Conservation (phyloP, 1,140 invertebrate genomes). For the Trichogramma pretiosum region DNA sequence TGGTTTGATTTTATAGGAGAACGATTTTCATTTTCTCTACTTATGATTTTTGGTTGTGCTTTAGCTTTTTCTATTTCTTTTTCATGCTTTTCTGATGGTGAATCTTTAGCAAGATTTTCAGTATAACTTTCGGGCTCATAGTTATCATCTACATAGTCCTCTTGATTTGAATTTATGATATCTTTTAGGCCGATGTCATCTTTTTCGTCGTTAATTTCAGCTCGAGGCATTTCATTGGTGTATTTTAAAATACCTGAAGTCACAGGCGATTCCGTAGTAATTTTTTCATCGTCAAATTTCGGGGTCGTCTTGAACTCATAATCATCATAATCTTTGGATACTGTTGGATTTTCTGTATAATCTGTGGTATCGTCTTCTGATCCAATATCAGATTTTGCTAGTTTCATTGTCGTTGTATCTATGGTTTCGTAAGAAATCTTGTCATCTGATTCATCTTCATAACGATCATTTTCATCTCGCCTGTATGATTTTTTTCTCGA, state of each 20-base stretch:
- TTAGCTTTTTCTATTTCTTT: conserved; percentile 5
- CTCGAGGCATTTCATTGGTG: conserved; percentile 39
- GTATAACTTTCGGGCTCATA: conserved; percentile 44
- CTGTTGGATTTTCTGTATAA: background rate
- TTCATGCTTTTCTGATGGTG: background rate
- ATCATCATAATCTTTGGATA: conserved; percentile 6
- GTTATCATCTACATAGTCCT: conserved; percentile 51
- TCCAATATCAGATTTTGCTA: background rate
- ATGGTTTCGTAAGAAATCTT: background rate
- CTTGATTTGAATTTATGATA: conserved; percentile 17
- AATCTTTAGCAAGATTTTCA: conserved; percentile 1
- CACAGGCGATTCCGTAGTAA: conserved; percentile 24
- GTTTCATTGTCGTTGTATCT: background rate
- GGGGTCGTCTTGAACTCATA: background rate
- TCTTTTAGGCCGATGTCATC: conserved; percentile 19
- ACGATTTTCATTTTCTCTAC: background rate
- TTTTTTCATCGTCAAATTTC: background rate
- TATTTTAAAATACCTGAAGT: conserved; percentile 44
- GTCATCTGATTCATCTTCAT: background rate
- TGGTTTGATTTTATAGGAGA: background rate
- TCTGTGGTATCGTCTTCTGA: background rate
- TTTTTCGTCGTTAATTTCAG: conserved; percentile 29
- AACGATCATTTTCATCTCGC: conserved; percentile 12
- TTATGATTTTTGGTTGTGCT: conserved; percentile 1
- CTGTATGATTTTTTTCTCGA: conserved; percentile 13